Evolutionary conservation across 2,113 vertebrate species (phyloP), one percentile per base, ranked within the genome.

Genomic region (Aythya baeri): DNA sequence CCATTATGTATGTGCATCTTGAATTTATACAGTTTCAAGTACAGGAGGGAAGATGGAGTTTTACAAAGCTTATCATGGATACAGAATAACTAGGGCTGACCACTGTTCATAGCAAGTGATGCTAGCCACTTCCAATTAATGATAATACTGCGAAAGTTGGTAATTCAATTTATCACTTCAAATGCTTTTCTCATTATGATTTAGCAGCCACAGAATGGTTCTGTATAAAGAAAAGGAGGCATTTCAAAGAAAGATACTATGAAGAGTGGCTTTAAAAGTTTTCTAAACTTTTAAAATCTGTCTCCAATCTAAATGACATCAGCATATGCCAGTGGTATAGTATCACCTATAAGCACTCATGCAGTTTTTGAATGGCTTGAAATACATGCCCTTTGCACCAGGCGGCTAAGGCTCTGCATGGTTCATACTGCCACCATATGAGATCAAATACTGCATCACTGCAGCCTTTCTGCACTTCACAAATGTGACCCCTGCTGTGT

Each of bases 361-460:
- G 58, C 57, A 36, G 52, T 27, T 55, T 81, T 90, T 66, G 72
- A 58, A 52, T 83, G 57, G 70, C 61, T 91, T 44, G 22, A 88
- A 94, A 86, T 86, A 36, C 34, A 29, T 81, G 63, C 59, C 75
- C 91, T 93, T 94, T 96, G 86, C 94, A 92, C 70, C 26, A 86
- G 66, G 38, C 80, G 82, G 86, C 83, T 72, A 63, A 68, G 75
- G 86, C 76, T 83, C 88, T 88, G 80, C 7, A 0, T 93, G 83
- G 31, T 43, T 93, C 57, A 5, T 57, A 61, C 86, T 92, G 80
- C 88, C 86, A 91, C 91, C 86, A 26, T 63, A 57, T 71, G 92
- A 94, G 92, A 97, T 93, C 96, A 93, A 94, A 95, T 93, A 71
- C 92, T 86, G 62, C 66, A 57, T 86, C 13, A 9, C 34, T 61